These are phyloP conservation scores for Rhea americana DNA, from an alignment of 2,113 vertebrate genomes.

Conservation along the genomic window DNA sequence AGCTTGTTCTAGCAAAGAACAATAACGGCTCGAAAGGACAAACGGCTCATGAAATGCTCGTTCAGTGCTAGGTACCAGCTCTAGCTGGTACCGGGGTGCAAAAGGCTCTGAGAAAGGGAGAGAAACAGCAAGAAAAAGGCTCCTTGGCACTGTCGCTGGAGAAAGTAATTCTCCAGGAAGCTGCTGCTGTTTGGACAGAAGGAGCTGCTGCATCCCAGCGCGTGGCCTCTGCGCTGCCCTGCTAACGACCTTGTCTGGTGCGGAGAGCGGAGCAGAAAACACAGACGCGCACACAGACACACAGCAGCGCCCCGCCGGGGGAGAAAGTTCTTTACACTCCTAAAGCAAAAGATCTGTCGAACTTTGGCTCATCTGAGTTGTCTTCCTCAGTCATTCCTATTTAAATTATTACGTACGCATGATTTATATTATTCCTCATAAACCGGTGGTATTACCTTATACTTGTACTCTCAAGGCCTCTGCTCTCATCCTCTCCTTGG, in stretches of 20 bases:
- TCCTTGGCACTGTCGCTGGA: not conserved
- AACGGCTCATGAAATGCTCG: not conserved
- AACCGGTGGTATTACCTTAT: not conserved
- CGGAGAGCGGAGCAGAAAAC: not conserved
- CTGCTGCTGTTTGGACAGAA: not conserved
- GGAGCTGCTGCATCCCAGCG: not conserved
- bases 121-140: not conserved
- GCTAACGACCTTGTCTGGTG: accelerated
- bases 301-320: not conserved
- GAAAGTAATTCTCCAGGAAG: not conserved
- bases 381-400: not conserved
- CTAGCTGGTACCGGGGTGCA: not conserved
- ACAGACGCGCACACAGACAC: accelerated
- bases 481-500: not conserved
- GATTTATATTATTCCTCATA: not conserved
- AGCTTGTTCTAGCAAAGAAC: not conserved
- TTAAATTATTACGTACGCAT: not conserved
- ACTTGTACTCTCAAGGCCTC: not conserved
- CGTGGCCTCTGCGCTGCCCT: not conserved
- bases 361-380: not conserved
- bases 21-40: not conserved
- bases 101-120: not conserved
- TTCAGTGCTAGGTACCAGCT: not conserved
- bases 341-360: not conserved
- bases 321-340: not conserved